Percentiles rank a stretch among this genome's conserved stretches.
Evolutionary conservation across 1,140 invertebrate genomes (phyloP).

Genomic region (Cotesia glomerata): DNA sequence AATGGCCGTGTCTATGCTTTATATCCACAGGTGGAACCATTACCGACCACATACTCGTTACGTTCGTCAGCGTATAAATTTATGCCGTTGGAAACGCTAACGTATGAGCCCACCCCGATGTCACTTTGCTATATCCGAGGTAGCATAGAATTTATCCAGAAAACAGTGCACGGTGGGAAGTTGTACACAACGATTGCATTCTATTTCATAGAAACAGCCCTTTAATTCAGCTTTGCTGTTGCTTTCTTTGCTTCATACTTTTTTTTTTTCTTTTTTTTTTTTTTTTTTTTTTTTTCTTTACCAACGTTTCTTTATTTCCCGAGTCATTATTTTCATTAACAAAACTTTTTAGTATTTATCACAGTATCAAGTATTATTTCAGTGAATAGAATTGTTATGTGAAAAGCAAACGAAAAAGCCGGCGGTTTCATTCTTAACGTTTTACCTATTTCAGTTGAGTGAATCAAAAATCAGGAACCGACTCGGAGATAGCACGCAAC

Average conservation of each 20-base stretch:
- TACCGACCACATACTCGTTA: constrained; percentile 6
- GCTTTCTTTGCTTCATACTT: no score
- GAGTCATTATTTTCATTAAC: no score
- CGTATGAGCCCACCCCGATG: background rate
- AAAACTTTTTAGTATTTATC: no score
- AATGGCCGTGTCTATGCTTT: constrained; percentile 3
- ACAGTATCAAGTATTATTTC: no score
- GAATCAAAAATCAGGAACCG: background rate
- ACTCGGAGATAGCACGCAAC: background rate
- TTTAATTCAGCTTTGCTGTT: no score
- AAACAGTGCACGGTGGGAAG: background rate
- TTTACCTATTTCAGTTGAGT: constrained; percentile 1
- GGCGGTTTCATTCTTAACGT: background rate
- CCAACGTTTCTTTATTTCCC: no score
- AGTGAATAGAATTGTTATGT: background rate
- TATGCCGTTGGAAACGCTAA: constrained; percentile 1
- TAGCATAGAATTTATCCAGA: background rate
- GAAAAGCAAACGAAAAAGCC: background rate
- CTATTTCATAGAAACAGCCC: no score
- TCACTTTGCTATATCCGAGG: no score
- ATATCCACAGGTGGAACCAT: background rate
- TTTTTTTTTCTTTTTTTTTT: no score
- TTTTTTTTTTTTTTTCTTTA: no score
- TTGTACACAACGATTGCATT: no score
- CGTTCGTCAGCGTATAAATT: constrained; percentile 3